Evolutionary conservation across 2,113 vertebrate genomes (phyloP).

Genomic region (Zosterops hypoxanthus): DNA sequence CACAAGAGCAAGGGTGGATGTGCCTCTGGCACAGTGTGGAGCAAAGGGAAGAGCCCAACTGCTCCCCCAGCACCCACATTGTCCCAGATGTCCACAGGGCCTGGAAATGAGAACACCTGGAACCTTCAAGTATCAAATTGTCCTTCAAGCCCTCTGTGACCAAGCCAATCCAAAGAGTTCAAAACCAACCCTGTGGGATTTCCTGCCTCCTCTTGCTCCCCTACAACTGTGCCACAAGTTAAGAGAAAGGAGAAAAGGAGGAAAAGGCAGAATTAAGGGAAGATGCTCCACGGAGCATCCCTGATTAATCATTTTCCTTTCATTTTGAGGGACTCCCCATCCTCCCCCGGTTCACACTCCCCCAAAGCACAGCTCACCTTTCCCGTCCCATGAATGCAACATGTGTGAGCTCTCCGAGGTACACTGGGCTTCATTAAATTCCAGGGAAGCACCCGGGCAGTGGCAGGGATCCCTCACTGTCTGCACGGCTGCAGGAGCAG

Average conservation of each 20-base stretch:
- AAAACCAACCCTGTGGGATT: not conserved
- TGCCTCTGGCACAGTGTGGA: not conserved
- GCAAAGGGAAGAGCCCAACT: rapidly evolving
- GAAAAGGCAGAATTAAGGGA: not conserved
- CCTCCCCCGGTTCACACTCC: not conserved
- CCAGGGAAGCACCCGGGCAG: not conserved
- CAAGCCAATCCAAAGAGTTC: not conserved
- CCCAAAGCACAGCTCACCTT: not conserved
- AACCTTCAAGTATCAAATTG: rapidly evolving
- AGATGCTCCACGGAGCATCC: not conserved
- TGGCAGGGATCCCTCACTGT: rapidly evolving
- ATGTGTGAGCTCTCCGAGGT: rapidly evolving
- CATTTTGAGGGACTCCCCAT: rapidly evolving
- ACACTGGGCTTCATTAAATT: rapidly evolving
- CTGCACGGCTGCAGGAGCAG: not conserved
- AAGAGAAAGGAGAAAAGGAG: not conserved
- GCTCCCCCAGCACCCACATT: rapidly evolving
- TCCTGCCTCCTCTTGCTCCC: not conserved
- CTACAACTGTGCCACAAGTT: not conserved
- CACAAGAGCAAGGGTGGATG: not conserved
- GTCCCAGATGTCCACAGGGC: not conserved
- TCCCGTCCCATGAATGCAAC: not conserved
- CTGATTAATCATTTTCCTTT: not conserved
- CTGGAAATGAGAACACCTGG: not conserved
- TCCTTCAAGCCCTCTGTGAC: not conserved